phyloP scores from a whole-genome alignment of 2,888 invertebrate species.

The Drosophila buzzatii region DNA sequence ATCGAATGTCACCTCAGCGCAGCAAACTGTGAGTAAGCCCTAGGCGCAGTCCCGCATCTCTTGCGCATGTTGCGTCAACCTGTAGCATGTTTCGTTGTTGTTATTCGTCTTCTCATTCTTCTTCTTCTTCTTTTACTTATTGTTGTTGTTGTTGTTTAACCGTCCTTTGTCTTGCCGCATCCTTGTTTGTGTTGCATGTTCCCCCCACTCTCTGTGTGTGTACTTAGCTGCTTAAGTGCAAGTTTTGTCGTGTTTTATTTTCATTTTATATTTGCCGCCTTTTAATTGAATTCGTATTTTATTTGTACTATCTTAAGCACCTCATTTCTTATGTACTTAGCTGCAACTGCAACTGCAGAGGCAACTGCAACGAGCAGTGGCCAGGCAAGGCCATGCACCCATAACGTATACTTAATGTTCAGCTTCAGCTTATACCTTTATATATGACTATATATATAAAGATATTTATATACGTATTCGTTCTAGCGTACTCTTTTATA shows the following conservation, averaged over 20 bases:
- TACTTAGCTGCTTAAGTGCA: conserved; percentile 33
- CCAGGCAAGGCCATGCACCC: conserved; percentile 15
- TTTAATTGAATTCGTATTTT: conserved; percentile 75
- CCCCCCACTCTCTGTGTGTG: conserved; percentile 19
- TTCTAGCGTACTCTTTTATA: conserved; percentile 19
- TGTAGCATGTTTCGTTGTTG: conserved; percentile 64
- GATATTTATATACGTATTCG: conserved; percentile 6
- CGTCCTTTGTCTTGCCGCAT: conserved; percentile 45
- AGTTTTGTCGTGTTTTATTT: conserved; percentile 20
- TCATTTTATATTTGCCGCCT: conserved; percentile 41
- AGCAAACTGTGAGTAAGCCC: conserved; percentile 83
- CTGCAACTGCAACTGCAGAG: conserved; percentile 2
- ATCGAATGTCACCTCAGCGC: conserved; percentile 72
- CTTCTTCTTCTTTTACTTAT: conserved; percentile 1
- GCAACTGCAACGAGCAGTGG: conserved; percentile 17
- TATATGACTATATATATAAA: background rate
- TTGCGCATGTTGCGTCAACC: conserved; percentile 57
- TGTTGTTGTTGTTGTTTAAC: conserved; percentile 5
- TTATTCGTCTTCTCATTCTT: conserved; percentile 6
- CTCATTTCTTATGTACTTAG: conserved; percentile 36
- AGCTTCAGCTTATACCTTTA: conserved; percentile 11
- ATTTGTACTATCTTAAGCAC: conserved; percentile 64
- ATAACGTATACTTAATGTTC: conserved; percentile 62
- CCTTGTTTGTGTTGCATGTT: conserved; percentile 46
- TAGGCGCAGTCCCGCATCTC: conserved; percentile 38